Evolutionary conservation across 2,113 vertebrate species (phyloP).

Genomic region (Cnemophilus loriae): DNA sequence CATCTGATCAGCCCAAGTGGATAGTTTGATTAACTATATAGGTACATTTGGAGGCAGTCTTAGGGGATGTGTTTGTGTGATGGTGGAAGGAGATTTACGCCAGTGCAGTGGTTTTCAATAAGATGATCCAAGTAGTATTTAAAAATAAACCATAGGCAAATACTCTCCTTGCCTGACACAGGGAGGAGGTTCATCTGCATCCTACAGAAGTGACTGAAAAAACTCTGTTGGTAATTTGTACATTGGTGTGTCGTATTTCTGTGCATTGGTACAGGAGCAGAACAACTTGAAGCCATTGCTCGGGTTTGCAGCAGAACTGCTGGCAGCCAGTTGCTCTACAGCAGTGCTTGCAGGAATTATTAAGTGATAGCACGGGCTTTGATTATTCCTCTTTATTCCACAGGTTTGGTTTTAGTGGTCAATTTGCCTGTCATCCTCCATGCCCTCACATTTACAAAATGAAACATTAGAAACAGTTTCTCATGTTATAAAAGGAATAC

Average conservation of each 20-base stretch:
- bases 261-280: neutral
- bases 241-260: conserved; percentile 5
- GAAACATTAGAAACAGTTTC: conserved; percentile 1
- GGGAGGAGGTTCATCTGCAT: neutral
- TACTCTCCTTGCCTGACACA: neutral
- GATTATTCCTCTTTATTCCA: neutral
- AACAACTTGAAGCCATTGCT: conserved; percentile 35
- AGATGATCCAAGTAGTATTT: conserved; percentile 9
- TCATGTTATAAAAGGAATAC: neutral
- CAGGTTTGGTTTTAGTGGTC: conserved; percentile 21
- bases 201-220: neutral
- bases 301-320: conserved; percentile 40
- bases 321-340: neutral
- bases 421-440: neutral
- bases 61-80: neutral
- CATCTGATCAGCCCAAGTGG: neutral
- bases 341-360: neutral
- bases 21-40: conserved; percentile 12
- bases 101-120: conserved; percentile 7
- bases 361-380: neutral
- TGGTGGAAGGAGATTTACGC: neutral
- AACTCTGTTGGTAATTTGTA: neutral
- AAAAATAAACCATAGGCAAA: conserved; percentile 17
- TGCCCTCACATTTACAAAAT: neutral
- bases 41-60: neutral